Conservation (phyloP, 2,888 invertebrate genomes). For the Adelphocoris suturalis region DNA sequence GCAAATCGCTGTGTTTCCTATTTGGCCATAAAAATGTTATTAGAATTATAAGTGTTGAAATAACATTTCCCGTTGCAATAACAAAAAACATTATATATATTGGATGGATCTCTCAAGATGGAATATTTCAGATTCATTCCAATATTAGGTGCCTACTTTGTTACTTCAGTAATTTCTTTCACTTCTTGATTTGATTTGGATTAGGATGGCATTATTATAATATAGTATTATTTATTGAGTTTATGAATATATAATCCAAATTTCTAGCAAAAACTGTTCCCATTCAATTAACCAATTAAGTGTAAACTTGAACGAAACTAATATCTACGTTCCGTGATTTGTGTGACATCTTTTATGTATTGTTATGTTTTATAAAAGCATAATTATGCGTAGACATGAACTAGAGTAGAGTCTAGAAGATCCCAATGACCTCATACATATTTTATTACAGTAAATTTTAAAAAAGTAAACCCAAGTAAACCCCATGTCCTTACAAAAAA, state of each 20-base stretch:
- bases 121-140: constrained; percentile 2
- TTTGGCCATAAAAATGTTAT: constrained; percentile 19
- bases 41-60: constrained; percentile 36
- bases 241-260: not conserved
- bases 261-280: not conserved
- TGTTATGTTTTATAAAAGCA: no score
- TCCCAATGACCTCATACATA: no score
- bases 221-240: not conserved
- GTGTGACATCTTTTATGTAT: no score
- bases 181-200: constrained; percentile 1
- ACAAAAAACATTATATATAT: not conserved
- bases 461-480: no score
- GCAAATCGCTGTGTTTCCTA: not conserved
- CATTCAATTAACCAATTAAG: not conserved
- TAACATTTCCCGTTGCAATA: constrained; percentile 33
- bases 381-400: no score
- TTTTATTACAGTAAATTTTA: no score
- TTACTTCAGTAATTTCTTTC: not conserved
- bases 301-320: no score
- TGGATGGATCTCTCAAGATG: not conserved
- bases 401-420: no score
- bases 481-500: no score
- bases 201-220: constrained; percentile 18
- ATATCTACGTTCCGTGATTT: no score
- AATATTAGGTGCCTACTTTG: not conserved